Conservation (phyloP, 1,140 invertebrate genomes). For the Drosophila kanapiae region DNA sequence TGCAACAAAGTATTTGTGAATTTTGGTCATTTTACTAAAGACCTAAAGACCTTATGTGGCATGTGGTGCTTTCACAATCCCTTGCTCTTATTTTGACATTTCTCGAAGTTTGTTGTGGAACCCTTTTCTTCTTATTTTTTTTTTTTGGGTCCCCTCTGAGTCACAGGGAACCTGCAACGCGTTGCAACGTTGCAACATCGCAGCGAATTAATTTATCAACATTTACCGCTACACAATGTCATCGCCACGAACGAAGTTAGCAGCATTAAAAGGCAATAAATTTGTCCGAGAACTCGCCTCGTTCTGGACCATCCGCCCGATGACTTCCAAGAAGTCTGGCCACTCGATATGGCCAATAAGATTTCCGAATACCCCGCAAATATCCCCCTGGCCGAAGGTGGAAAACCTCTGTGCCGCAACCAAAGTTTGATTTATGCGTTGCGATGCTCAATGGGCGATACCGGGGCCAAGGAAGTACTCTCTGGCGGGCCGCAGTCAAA, state of each 20-base stretch:
- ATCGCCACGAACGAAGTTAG: slow-evolving; percentile 52
- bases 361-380: slow-evolving; percentile 40
- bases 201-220: slow-evolving; percentile 76
- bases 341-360: slow-evolving; percentile 62
- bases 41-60: not conserved
- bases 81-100: slow-evolving; percentile 42
- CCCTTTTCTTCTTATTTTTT: slow-evolving; percentile 12
- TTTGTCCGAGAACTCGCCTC: slow-evolving; percentile 46
- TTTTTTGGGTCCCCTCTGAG: slow-evolving; percentile 4
- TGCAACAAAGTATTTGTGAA: too few relatives aligned
- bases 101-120: slow-evolving; percentile 13
- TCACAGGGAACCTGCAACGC: slow-evolving; percentile 38
- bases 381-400: slow-evolving; percentile 16
- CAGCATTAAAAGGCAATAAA: slow-evolving; percentile 77
- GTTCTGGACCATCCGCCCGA: slow-evolving; percentile 13
- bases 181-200: slow-evolving; percentile 52
- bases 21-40: not conserved
- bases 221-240: slow-evolving; percentile 75
- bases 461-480: slow-evolving; percentile 36
- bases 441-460: slow-evolving; percentile 78
- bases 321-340: slow-evolving; percentile 67
- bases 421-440: slow-evolving; percentile 81
- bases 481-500: slow-evolving; percentile 31
- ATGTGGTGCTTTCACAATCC: slow-evolving; percentile 2
- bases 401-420: slow-evolving; percentile 55